These are phyloP conservation scores for Platerodrilus igneus DNA, from an alignment of 2,888 invertebrate species.

Conservation along the genomic window DNA sequence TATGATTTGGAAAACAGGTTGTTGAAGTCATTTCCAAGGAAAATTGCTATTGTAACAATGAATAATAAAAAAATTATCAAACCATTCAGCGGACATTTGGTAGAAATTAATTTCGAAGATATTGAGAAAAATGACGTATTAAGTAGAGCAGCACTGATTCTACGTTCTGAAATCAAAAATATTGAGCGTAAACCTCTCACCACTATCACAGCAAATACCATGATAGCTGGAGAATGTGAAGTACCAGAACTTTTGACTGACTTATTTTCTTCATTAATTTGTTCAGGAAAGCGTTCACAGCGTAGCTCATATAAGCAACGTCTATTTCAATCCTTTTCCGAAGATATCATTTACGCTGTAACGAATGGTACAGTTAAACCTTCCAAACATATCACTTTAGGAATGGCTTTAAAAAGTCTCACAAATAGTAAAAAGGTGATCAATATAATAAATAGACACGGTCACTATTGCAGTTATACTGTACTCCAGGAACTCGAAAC, in stretches of 20 bases:
- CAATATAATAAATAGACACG: constrained; percentile 2
- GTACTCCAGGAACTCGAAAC: constrained; percentile 18
- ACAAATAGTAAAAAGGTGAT: constrained; percentile 4
- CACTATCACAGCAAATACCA: too few relatives aligned
- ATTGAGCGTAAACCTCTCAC: not conserved
- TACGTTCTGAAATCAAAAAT: constrained; percentile 4
- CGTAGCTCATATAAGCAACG: constrained; percentile 4
- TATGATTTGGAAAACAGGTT: constrained; percentile 2
- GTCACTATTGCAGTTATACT: too few relatives aligned
- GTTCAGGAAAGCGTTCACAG: not conserved
- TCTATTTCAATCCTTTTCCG: constrained; percentile 1
- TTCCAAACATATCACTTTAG: constrained; percentile 18
- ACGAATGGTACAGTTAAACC: constrained; percentile 18
- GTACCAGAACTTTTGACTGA: not conserved
- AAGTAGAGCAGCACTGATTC: constrained; percentile 3
- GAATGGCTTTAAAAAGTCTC: constrained; percentile 3
- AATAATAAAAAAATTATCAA: constrained; percentile 2
- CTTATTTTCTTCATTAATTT: too few relatives aligned
- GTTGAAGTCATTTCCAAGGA: constrained; percentile 3
- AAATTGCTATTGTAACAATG: not conserved
- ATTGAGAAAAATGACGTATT: not conserved
- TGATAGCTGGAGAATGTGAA: constrained; percentile 3
- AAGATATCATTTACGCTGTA: constrained; percentile 19
- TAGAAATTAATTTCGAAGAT: not conserved
- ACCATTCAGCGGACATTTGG: not conserved